Percentiles rank a stretch among this genome's conserved stretches.
phyloP scores from a whole-genome alignment of 2,888 invertebrate genomes.

The Thysanoteuthis rhombus region DNA sequence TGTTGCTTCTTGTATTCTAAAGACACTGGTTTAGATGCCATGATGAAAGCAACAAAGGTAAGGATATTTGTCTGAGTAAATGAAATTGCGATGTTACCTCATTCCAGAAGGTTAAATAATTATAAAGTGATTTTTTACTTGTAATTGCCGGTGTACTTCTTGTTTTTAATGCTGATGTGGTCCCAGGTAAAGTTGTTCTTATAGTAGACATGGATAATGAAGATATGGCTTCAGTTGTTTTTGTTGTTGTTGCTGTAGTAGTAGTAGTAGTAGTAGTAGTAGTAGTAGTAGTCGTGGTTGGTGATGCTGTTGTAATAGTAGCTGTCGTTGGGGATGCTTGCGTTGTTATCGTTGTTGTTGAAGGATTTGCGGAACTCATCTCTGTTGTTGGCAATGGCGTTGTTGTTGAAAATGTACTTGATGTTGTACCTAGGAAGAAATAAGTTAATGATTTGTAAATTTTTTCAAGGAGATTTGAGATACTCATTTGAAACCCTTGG shows the following conservation, averaged over 20 bases:
- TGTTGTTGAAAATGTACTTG: background rate
- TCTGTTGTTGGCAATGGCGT: background rate
- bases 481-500: no score
- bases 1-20: no score
- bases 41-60: no score
- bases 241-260: conserved; percentile 21
- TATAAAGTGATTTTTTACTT: background rate
- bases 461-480: no score
- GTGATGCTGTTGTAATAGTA: background rate
- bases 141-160: background rate
- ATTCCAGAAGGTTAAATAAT: background rate
- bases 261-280: background rate
- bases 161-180: background rate
- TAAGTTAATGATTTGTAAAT: no score
- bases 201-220: background rate
- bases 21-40: no score
- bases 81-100: background rate
- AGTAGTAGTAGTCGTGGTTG: background rate
- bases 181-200: conserved; percentile 14
- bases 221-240: background rate
- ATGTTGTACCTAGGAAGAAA: no score
- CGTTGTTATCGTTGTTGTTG: background rate
- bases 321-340: background rate
- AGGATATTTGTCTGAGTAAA: background rate
- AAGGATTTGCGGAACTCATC: no score